Percentiles rank a stretch among this genome's conserved stretches.
Evolutionary conservation across 2,888 invertebrate genomes (phyloP).

Genomic region (Poecilobothrus nobilitatus): DNA sequence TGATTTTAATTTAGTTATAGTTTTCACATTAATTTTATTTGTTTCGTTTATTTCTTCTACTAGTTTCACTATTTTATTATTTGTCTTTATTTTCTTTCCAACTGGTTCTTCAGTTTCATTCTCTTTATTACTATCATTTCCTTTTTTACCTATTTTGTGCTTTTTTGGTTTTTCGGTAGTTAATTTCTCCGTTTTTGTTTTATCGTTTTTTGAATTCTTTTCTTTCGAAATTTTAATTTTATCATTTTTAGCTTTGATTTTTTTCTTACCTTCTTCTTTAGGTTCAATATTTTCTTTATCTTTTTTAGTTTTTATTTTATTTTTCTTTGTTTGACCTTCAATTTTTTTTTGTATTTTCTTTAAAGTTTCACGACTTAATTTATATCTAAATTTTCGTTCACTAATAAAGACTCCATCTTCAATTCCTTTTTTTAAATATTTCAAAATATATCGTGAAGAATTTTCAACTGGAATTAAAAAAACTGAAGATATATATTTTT

Average conservation of each 20-base stretch:
- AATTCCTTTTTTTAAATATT: not conserved
- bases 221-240: not conserved
- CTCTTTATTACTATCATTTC: not conserved
- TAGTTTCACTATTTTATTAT: not conserved
- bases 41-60: not conserved
- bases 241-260: not conserved
- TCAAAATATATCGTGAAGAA: not conserved
- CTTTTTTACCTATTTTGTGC: not conserved
- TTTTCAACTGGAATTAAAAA: not conserved
- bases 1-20: not conserved
- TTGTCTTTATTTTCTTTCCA: not conserved
- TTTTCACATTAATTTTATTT: not conserved
- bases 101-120: not conserved
- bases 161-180: not conserved
- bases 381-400: not conserved
- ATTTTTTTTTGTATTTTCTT: not conserved
- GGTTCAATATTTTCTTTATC: not conserved
- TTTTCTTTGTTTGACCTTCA: not conserved
- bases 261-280: not conserved
- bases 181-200: not conserved
- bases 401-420: not conserved
- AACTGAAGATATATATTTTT: not conserved
- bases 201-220: not conserved
- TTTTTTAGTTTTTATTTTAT: not conserved
- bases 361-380: not conserved